Evolutionary conservation across 1,140 invertebrate genomes (phyloP).

Genomic region (Solenopsis fugax): DNA sequence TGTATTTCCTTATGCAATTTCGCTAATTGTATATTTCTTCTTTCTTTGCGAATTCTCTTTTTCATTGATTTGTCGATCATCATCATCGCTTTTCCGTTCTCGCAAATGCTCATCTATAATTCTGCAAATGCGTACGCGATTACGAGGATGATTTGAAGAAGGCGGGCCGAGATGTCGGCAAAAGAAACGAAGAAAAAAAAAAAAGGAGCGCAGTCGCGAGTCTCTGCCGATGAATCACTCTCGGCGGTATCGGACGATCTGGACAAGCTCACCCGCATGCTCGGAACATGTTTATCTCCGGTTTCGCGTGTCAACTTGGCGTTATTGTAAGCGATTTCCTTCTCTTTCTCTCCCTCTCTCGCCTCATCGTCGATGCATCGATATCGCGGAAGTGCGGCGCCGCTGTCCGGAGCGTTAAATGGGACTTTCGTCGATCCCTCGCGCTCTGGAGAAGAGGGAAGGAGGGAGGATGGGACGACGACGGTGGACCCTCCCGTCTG

Average conservation of each 20-base stretch:
- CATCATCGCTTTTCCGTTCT: not conserved
- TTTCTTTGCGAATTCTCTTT: not conserved
- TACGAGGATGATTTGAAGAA: slow-evolving; percentile 54
- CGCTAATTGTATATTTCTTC: no score
- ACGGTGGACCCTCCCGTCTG: not conserved
- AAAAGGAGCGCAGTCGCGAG: slow-evolving; percentile 43
- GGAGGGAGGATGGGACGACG: not conserved
- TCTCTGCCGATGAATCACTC: slow-evolving; percentile 78
- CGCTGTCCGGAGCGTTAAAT: slow-evolving; percentile 47
- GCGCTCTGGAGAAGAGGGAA: not conserved
- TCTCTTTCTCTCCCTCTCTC: slow-evolving; percentile 1
- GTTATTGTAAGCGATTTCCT: slow-evolving; percentile 72
- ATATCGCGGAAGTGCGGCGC: slow-evolving; percentile 56
- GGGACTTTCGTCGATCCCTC: slow-evolving; percentile 40
- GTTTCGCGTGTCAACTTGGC: slow-evolving; percentile 79
- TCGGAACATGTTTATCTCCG: slow-evolving; percentile 80
- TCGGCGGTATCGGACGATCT: slow-evolving; percentile 74
- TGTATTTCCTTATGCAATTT: not conserved
- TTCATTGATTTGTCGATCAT: not conserved
- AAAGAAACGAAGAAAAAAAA: slow-evolving; percentile 24
- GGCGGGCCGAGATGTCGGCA: slow-evolving; percentile 39
- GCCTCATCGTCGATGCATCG: slow-evolving; percentile 49
- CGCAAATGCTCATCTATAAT: not conserved
- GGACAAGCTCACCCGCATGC: slow-evolving; percentile 80
- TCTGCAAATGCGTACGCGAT: slow-evolving; percentile 29